Evolutionary conservation across 2,797 vertebrate species (phyloP).

Genomic region (Aulostomus chinensis): DNA sequence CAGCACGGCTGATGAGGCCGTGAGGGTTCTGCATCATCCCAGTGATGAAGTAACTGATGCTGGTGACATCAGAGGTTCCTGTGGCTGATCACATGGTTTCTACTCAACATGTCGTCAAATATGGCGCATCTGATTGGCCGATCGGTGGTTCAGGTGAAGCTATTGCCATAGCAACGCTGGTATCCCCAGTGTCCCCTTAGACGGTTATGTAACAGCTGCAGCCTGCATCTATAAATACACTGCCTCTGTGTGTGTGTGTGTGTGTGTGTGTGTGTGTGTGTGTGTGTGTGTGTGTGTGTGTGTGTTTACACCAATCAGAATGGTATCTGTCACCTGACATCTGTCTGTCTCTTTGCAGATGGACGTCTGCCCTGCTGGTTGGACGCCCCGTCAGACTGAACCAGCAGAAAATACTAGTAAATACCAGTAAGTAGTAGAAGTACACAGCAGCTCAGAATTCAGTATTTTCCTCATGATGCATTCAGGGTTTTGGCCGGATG

Average conservation of each 20-base stretch:
- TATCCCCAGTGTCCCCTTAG: constrained; percentile 8
- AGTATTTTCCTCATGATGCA: too few relatives aligned
- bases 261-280: not conserved
- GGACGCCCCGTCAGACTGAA: constrained; percentile 3
- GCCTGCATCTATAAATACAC: constrained; percentile 35
- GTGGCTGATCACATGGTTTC: not conserved
- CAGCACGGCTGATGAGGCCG: too few relatives aligned
- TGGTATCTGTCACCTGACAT: not conserved
- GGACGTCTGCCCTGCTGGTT: not conserved
- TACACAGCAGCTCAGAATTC: too few relatives aligned
- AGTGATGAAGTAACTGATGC: too few relatives aligned
- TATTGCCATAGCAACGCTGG: constrained; percentile 37
- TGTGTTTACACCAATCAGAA: not conserved
- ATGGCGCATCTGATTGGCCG: constrained; percentile 8
- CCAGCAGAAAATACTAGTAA: not conserved
- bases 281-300: not conserved
- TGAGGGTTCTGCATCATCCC: too few relatives aligned
- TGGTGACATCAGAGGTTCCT: too few relatives aligned
- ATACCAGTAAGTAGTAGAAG: not conserved
- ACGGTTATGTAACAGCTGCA: constrained; percentile 30
- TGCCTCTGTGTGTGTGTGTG: not conserved
- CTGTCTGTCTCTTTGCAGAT: constrained; percentile 11
- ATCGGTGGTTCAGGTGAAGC: constrained; percentile 3
- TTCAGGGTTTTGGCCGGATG: too few relatives aligned
- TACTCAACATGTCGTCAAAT: constrained; percentile 2